A percentile compares a stretch with the other conserved stretches of the same genome.
These are phyloP conservation scores for Caenorhabditis panamensis DNA, from an alignment of 2,888 invertebrate species.

Conservation along the genomic window DNA sequence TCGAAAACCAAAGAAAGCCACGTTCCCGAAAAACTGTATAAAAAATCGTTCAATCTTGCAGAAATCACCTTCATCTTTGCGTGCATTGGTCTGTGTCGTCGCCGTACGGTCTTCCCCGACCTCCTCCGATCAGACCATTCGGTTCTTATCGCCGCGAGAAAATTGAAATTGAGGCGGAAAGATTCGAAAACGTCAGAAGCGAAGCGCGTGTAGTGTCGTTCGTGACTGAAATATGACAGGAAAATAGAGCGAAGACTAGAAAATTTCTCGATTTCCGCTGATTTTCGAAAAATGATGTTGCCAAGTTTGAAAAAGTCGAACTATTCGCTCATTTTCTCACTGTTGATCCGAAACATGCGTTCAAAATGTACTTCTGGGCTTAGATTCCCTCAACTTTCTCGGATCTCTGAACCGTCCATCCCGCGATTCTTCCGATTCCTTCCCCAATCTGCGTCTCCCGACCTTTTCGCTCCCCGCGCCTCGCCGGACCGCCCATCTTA, in stretches of 20 bases:
- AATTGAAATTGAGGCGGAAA: too few species aligned
- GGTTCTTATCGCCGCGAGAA: background rate
- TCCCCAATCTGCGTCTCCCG: slow-evolving; percentile 35
- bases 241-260: too few species aligned
- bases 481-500: slow-evolving; percentile 39
- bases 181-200: too few species aligned
- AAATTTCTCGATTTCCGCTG: slow-evolving; percentile 19
- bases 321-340: too few species aligned
- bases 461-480: slow-evolving; percentile 7
- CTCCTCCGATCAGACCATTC: slow-evolving; percentile 37
- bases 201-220: too few species aligned
- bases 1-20: background rate
- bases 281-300: too few species aligned
- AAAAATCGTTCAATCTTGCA: background rate
- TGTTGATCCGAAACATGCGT: too few species aligned
- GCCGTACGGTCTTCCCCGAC: slow-evolving; percentile 6
- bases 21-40: slow-evolving; percentile 1
- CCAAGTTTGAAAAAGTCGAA: too few species aligned
- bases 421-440: background rate
- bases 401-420: slow-evolving; percentile 17
- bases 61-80: slow-evolving; percentile 20
- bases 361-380: too few species aligned
- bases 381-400: background rate
- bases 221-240: too few species aligned
- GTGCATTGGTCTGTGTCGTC: slow-evolving; percentile 12